Conservation (phyloP, 2,113 vertebrate genomes). For the Xyliphius kryptos region DNA sequence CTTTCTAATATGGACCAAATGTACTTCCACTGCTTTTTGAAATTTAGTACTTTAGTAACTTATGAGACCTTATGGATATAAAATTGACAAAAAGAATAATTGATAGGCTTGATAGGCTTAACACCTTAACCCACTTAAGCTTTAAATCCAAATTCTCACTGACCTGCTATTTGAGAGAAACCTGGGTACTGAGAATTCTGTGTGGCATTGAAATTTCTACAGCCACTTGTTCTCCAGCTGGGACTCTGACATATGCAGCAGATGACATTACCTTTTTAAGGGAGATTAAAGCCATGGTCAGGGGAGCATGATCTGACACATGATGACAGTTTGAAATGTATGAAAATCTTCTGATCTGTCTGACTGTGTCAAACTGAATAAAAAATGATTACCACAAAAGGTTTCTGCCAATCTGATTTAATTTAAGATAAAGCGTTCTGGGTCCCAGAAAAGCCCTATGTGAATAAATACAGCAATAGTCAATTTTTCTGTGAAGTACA, state of each 20-base stretch:
- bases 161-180: background rate
- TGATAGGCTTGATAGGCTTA: slow-evolving; percentile 3
- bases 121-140: slow-evolving; percentile 25
- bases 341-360: slow-evolving; percentile 22
- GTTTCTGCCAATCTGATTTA: slow-evolving; percentile 4
- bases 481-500: slow-evolving; percentile 16
- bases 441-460: background rate
- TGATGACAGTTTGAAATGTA: slow-evolving; percentile 27
- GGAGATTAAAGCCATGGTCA: slow-evolving; percentile 28
- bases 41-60: no score
- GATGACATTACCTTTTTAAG: slow-evolving; percentile 6
- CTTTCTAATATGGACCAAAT: no score
- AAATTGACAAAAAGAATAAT: slow-evolving; percentile 1
- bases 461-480: slow-evolving; percentile 20
- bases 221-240: slow-evolving; percentile 2
- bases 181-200: background rate
- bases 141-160: slow-evolving; percentile 18
- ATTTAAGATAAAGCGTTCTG: slow-evolving; percentile 16
- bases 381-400: slow-evolving; percentile 19
- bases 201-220: background rate
- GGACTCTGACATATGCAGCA: slow-evolving; percentile 19
- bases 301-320: slow-evolving; percentile 21
- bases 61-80: no score
- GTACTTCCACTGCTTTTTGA: background rate
- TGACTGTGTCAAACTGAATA: slow-evolving; percentile 16